These are phyloP conservation scores for Tamandua tetradactyla DNA, from an alignment of 2,797 vertebrate genomes.

Conservation along the genomic window DNA sequence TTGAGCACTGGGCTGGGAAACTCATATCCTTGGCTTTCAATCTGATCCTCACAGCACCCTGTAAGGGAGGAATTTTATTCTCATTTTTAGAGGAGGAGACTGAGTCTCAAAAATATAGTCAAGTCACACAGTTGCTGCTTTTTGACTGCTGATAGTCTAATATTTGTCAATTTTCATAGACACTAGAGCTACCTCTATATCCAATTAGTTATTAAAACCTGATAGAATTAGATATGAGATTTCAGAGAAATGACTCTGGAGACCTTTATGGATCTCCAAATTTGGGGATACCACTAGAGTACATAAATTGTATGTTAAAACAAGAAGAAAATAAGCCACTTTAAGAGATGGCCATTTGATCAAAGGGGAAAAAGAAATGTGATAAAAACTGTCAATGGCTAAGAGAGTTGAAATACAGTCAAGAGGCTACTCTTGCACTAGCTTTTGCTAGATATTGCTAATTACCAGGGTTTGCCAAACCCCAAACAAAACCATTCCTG, in stretches of 20 bases:
- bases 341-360: background rate
- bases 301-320: conserved; percentile 3
- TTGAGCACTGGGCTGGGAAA: background rate
- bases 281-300: background rate
- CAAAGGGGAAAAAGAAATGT: too few species aligned
- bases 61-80: conserved; percentile 48
- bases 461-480: too few species aligned
- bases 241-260: background rate
- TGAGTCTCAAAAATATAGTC: conserved; percentile 58
- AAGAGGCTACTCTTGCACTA: too few species aligned
- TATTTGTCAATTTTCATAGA: background rate
- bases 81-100: conserved; percentile 69
- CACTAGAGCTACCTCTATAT: background rate
- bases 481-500: too few species aligned
- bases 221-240: background rate
- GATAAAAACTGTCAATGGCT: too few species aligned
- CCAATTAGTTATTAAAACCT: conserved; percentile 42
- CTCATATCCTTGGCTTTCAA: background rate
- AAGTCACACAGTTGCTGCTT: background rate
- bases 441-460: too few species aligned
- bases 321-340: background rate
- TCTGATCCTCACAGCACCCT: background rate
- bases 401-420: too few species aligned
- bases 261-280: background rate
- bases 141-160: background rate